A percentile compares a stretch with the other conserved stretches of the same genome.
Evolutionary conservation across 2,113 vertebrate species (phyloP).

Genomic region (Trogon melanurus): DNA sequence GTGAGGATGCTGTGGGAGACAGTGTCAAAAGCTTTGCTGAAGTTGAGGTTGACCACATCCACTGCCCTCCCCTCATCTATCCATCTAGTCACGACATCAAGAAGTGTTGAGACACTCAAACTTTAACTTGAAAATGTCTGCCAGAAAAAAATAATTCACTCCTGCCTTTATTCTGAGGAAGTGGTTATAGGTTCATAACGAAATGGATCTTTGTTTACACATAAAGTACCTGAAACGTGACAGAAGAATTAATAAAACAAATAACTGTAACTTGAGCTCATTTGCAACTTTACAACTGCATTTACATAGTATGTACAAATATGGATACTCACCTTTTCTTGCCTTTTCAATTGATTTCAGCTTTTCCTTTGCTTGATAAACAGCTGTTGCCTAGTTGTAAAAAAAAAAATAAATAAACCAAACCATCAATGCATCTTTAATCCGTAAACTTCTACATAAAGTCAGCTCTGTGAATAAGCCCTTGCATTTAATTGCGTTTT

Average conservation of each 20-base stretch:
- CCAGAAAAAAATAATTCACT: neutral
- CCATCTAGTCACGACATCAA: too few species aligned
- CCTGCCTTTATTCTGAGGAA: neutral
- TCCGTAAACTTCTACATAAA: neutral
- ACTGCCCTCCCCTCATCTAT: too few species aligned
- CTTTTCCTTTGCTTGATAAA: slow-evolving; percentile 99
- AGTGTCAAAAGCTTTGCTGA: too few species aligned
- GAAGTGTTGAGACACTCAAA: neutral
- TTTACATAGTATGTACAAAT: neutral
- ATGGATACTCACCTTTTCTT: slow-evolving; percentile 85
- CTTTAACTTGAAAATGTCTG: neutral
- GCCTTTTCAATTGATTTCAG: slow-evolving; percentile 97
- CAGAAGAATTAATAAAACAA: neutral
- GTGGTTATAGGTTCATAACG: neutral
- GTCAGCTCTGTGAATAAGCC: neutral
- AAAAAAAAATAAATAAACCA: too few species aligned
- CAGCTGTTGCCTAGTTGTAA: slow-evolving; percentile 90
- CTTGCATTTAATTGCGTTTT: neutral
- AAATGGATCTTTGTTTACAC: neutral
- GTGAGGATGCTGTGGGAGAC: too few species aligned
- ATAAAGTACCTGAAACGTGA: neutral
- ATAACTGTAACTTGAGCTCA: neutral
- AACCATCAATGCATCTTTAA: neutral
- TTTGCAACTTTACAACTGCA: neutral
- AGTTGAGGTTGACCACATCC: too few species aligned